A percentile compares a stretch with the other conserved stretches of the same genome.
Conservation (phyloP, 2,888 invertebrate species). For the Coremacera marginata region DNA sequence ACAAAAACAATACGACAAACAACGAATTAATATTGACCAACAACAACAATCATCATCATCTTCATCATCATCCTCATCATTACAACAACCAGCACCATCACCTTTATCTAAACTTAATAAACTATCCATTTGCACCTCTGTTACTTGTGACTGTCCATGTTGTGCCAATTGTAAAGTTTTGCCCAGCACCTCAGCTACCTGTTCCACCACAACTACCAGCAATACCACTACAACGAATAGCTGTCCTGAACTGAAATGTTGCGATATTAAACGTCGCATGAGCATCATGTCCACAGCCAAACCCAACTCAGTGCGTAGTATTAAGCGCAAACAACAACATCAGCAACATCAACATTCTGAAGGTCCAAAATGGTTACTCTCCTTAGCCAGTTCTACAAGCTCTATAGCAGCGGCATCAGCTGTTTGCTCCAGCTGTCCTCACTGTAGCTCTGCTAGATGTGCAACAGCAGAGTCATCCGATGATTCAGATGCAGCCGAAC, state of each 20-base stretch:
- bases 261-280: conserved; percentile 55
- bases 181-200: conserved; percentile 20
- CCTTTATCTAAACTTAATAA: conserved; percentile 6
- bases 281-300: conserved; percentile 45
- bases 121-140: conserved; percentile 49
- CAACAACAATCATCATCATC: conserved; percentile 14
- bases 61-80: neutral
- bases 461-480: conserved; percentile 38
- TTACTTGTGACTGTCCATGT: conserved; percentile 61
- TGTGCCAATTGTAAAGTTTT: conserved; percentile 55
- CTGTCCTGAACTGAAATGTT: conserved; percentile 40
- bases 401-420: neutral
- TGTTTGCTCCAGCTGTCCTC: conserved; percentile 47
- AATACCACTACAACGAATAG: conserved; percentile 25
- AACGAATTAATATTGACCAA: conserved; percentile 47
- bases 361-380: conserved; percentile 56
- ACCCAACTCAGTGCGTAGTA: conserved; percentile 54
- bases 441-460: conserved; percentile 46
- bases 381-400: conserved; percentile 49
- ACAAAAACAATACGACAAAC: conserved; percentile 47
- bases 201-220: too few species aligned
- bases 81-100: conserved; percentile 24
- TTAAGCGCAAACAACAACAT: conserved; percentile 57
- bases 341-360: conserved; percentile 43
- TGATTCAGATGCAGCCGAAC: conserved; percentile 39